phyloP scores from a whole-genome alignment of 2,888 invertebrate genomes.

The Acanthosoma haemorrhoidale region DNA sequence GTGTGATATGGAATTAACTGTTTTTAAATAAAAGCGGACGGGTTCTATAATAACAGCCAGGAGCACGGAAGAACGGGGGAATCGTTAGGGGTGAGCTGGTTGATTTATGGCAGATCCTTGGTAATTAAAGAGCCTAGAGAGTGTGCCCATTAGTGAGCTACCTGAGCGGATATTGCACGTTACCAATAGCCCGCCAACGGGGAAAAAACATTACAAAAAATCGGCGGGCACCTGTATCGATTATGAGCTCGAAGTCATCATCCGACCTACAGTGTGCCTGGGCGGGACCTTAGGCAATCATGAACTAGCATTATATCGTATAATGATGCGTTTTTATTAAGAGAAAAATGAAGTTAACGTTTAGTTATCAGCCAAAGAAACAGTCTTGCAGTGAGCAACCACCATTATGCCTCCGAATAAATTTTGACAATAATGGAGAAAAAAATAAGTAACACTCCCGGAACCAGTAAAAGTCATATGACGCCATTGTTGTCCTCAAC shows the following conservation, averaged over 20 bases:
- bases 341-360: too few relatives aligned
- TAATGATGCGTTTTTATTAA: neutral
- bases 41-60: constrained; percentile 17
- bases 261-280: too few relatives aligned
- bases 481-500: too few relatives aligned
- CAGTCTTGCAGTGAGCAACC: too few relatives aligned
- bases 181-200: neutral
- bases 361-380: too few relatives aligned
- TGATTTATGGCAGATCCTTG: constrained; percentile 7
- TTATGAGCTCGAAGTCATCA: neutral
- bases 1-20: neutral
- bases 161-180: constrained; percentile 17
- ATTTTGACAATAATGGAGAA: too few relatives aligned
- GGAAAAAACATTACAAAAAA: constrained; percentile 13
- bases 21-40: neutral
- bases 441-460: too few relatives aligned
- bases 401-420: too few relatives aligned
- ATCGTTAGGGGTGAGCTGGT: neutral
- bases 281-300: neutral
- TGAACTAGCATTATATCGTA: neutral
- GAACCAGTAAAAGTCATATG: too few relatives aligned
- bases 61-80: neutral
- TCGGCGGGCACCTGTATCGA: constrained; percentile 11
- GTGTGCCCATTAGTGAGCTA: constrained; percentile 8
- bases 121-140: neutral